Percentiles rank a stretch among this genome's conserved stretches.
These are phyloP conservation scores for Morus bassanus DNA, from an alignment of 2,797 vertebrate species.

Conservation along the genomic window DNA sequence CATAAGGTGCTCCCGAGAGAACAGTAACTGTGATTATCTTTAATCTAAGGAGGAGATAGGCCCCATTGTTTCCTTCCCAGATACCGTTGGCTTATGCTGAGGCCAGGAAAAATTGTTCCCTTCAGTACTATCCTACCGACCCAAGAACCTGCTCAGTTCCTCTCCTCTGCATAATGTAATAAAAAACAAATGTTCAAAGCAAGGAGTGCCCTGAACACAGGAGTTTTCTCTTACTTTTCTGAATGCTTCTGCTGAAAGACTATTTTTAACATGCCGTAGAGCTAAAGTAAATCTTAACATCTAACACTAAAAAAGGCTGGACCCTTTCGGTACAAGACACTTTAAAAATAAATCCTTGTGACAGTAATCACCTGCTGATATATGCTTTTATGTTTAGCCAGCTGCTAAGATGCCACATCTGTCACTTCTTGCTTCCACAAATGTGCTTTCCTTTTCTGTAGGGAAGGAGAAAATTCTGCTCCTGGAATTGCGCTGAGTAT, in stretches of 20 bases:
- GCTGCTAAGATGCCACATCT: constrained; percentile 56
- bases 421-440: constrained; percentile 43
- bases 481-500: background rate
- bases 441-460: constrained; percentile 35
- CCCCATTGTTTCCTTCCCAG: constrained; percentile 1
- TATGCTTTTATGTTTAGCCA: constrained; percentile 40
- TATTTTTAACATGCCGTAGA: background rate
- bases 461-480: constrained; percentile 39
- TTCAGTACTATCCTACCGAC: background rate
- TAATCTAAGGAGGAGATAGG: background rate
- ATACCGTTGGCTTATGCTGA: background rate
- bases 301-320: background rate
- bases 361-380: constrained; percentile 40
- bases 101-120: background rate
- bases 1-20: background rate
- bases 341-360: constrained; percentile 47
- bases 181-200: constrained; percentile 22
- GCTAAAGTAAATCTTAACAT: background rate
- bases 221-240: background rate
- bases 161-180: background rate
- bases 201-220: background rate
- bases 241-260: background rate
- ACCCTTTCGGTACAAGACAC: background rate
- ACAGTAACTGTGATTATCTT: background rate
- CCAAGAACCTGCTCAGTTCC: background rate